phyloP scores from a whole-genome alignment of 2,113 vertebrate species.

The Neotragus pygmaeus region DNA sequence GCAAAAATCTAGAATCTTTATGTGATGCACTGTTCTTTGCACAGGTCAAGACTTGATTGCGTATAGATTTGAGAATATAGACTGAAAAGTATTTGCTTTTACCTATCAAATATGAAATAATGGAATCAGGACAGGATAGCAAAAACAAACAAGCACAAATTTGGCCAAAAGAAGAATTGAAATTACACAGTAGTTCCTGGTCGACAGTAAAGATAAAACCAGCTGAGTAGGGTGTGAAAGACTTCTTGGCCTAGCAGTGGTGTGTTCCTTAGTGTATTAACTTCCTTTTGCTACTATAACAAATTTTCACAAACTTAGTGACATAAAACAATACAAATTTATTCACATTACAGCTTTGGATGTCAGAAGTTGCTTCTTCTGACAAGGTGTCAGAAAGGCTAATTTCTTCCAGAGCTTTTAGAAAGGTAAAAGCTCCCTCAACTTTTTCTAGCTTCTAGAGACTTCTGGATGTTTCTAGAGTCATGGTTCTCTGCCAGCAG shows the following conservation, averaged over 20 bases:
- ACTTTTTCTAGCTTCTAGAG: not conserved
- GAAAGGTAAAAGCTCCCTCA: too few species aligned
- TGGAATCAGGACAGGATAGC: not conserved
- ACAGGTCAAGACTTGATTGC: not conserved
- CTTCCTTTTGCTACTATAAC: not conserved
- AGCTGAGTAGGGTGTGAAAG: not conserved
- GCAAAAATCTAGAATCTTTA: not conserved
- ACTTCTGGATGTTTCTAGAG: not conserved
- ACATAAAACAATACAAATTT: not conserved
- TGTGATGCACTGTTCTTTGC: not conserved
- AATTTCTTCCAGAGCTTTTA: not conserved
- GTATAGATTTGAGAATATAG: not conserved
- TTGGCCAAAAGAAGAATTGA: not conserved
- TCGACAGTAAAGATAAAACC: not conserved
- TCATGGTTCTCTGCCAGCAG: not conserved
- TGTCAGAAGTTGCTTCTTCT: not conserved
- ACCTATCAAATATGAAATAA: not conserved
- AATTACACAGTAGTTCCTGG: not conserved
- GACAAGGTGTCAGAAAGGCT: not conserved
- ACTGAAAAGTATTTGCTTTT: not conserved
- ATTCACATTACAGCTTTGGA: not conserved
- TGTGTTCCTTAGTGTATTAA: not conserved
- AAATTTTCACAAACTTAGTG: not conserved
- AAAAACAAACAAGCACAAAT: not conserved
- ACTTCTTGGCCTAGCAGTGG: not conserved